phyloP scores from a whole-genome alignment of 2,797 vertebrate genomes.

The Micropoecilia bifurca region DNA sequence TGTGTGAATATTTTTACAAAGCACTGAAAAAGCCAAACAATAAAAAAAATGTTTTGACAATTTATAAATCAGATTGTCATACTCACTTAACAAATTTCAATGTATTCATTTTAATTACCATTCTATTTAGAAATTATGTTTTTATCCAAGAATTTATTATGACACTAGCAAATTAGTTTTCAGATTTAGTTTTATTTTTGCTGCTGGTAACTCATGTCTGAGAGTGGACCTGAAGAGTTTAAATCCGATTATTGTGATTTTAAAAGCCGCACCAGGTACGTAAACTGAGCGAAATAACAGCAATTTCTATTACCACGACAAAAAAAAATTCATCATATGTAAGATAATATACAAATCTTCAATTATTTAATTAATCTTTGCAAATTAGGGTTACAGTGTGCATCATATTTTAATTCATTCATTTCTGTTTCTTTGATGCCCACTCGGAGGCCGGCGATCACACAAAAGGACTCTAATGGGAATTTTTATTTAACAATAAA shows the following conservation, averaged over 20 bases:
- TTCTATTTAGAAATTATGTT: background rate
- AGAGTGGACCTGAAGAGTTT: background rate
- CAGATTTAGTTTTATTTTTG: background rate
- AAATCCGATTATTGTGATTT: background rate
- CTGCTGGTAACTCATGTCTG: background rate
- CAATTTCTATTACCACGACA: background rate
- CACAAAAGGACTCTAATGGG: background rate
- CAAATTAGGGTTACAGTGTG: background rate
- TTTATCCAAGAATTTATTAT: background rate
- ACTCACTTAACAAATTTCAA: background rate
- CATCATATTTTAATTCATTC: background rate
- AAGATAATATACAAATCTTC: background rate
- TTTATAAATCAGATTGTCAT: background rate
- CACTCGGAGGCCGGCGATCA: background rate
- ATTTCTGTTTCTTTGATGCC: background rate
- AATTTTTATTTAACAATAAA: conserved; percentile 6
- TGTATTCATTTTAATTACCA: background rate
- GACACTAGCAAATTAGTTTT: background rate
- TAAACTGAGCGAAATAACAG: background rate
- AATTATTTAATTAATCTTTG: background rate
- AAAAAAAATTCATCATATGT: background rate
- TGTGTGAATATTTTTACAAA: background rate
- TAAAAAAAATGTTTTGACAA: background rate
- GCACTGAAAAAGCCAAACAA: background rate
- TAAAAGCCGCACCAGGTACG: background rate